Percentiles rank a stretch among this genome's conserved stretches.
Evolutionary conservation across 2,113 vertebrate genomes (phyloP).

Genomic region (Orientallactaga bullata): DNA sequence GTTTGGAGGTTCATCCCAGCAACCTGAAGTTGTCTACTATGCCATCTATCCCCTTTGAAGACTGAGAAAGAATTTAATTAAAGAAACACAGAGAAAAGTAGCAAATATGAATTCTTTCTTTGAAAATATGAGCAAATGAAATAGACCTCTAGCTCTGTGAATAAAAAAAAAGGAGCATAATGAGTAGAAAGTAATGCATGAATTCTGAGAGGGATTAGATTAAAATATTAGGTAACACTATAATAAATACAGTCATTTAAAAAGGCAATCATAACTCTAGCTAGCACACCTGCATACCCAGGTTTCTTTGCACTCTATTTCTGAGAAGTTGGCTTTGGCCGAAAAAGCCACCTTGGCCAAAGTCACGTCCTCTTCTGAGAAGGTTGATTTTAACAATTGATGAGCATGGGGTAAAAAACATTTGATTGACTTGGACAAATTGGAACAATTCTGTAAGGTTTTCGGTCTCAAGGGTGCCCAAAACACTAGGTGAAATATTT

Average conservation of each 20-base stretch:
- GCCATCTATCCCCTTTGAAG: neutral
- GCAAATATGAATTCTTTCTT: neutral
- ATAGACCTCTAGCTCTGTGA: neutral
- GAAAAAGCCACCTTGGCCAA: neutral
- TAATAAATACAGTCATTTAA: neutral
- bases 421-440: neutral
- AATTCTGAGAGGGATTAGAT: neutral
- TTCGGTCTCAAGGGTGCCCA: neutral
- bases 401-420: neutral
- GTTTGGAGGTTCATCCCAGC: too few relatives aligned
- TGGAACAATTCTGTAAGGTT: neutral
- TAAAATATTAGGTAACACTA: neutral
- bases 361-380: neutral
- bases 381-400: neutral
- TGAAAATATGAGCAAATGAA: neutral
- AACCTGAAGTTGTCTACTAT: too few relatives aligned
- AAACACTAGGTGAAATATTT: neutral
- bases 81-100: neutral
- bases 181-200: neutral
- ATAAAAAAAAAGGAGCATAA: neutral
- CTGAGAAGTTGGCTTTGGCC: neutral
- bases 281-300: too few relatives aligned
- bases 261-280: neutral
- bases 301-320: neutral
- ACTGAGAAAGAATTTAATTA: neutral